These are phyloP conservation scores for Glyptemys insculpta DNA, from an alignment of 2,797 vertebrate genomes.

Conservation along the genomic window DNA sequence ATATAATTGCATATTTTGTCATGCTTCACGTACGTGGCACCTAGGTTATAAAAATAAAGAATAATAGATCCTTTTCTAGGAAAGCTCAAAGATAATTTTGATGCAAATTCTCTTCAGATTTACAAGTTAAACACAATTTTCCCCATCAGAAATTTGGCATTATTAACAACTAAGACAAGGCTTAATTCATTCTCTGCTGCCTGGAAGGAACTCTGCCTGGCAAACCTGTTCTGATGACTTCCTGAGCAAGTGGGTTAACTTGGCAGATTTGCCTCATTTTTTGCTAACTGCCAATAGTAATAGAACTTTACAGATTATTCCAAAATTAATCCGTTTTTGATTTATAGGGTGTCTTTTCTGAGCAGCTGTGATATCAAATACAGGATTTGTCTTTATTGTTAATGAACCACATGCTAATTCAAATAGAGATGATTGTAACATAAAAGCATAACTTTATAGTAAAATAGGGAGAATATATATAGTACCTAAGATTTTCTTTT, in stretches of 20 bases:
- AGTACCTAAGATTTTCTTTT: background rate
- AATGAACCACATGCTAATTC: background rate
- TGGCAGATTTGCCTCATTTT: constrained; percentile 34
- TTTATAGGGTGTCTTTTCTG: background rate
- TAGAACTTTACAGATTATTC: constrained; percentile 12
- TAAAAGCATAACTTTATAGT: constrained; percentile 16
- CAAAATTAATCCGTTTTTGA: background rate
- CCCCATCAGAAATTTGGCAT: constrained; percentile 37
- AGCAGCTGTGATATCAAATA: background rate
- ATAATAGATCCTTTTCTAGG: constrained; percentile 21
- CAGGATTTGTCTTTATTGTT: background rate
- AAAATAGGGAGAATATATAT: background rate
- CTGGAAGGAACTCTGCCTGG: constrained; percentile 43
- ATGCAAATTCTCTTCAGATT: constrained; percentile 45
- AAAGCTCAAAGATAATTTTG: constrained; percentile 36
- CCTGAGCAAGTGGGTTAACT: constrained; percentile 27
- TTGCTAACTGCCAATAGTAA: background rate
- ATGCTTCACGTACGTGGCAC: constrained; percentile 48
- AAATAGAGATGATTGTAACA: background rate
- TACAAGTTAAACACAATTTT: background rate
- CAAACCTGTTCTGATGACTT: constrained; percentile 64
- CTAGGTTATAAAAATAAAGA: constrained; percentile 46
- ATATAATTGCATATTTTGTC: constrained; percentile 7
- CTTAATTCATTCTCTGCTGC: constrained; percentile 24
- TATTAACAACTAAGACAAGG: constrained; percentile 54